Evolutionary conservation across 2,888 invertebrate genomes (phyloP).

Genomic region (Pristionchus japonicus): DNA sequence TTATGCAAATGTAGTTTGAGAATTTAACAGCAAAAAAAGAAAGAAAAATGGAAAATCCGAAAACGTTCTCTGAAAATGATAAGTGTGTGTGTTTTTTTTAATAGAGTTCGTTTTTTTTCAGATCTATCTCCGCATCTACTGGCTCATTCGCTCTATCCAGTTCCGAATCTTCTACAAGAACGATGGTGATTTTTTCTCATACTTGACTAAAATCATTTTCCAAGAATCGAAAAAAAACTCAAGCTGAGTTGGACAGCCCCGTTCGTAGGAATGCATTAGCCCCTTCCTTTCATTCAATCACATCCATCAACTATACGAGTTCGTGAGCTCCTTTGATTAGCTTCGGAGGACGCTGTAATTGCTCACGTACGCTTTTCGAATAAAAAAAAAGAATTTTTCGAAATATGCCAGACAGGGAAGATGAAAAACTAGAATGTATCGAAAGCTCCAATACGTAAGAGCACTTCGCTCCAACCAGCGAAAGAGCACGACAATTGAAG

Average conservation of each 20-base stretch:
- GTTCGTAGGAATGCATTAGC: not conserved
- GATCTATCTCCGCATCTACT: slow-evolving; percentile 60
- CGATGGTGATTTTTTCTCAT: slow-evolving; percentile 56
- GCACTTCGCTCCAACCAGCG: not conserved
- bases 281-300: not conserved
- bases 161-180: slow-evolving; percentile 66
- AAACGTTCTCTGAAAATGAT: too few relatives aligned
- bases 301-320: not conserved
- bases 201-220: not conserved
- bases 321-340: not conserved
- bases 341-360: not conserved
- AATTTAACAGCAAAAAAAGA: not conserved
- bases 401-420: too few relatives aligned
- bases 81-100: too few relatives aligned
- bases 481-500: not conserved
- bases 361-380: not conserved
- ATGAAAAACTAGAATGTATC: not conserved
- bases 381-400: too few relatives aligned
- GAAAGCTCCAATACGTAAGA: not conserved
- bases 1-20: not conserved
- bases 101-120: too few relatives aligned
- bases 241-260: too few relatives aligned
- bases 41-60: too few relatives aligned
- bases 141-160: slow-evolving; percentile 61
- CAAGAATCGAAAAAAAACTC: not conserved